Percentiles rank a stretch among this genome's conserved stretches.
Evolutionary conservation across 2,888 invertebrate species (phyloP).

Genomic region (Aphodius sticticus): DNA sequence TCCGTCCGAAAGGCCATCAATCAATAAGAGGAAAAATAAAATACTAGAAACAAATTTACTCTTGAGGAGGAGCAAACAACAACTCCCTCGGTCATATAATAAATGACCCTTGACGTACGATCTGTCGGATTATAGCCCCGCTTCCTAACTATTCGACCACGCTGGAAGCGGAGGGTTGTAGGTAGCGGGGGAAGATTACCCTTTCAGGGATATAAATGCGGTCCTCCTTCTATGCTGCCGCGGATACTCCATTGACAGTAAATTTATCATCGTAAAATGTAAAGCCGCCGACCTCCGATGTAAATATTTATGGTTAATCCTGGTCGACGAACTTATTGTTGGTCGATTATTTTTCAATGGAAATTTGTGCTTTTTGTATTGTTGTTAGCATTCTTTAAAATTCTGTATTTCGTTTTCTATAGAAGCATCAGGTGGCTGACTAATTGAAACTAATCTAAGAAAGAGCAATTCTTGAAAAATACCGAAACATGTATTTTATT

Average conservation of each 20-base stretch:
- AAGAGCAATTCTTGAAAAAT: no score
- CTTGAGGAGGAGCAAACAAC: not conserved
- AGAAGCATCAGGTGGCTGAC: no score
- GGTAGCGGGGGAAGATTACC: not conserved
- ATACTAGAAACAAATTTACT: slow-evolving; percentile 4
- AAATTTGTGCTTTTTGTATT: no score
- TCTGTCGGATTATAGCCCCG: not conserved
- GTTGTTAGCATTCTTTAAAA: no score
- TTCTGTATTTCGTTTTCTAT: no score
- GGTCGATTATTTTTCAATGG: no score
- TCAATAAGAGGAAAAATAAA: not conserved
- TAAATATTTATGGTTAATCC: not conserved
- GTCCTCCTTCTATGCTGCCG: not conserved
- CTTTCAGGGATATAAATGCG: not conserved
- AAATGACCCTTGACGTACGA: slow-evolving; percentile 4
- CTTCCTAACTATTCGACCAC: not conserved
- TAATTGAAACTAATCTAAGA: no score
- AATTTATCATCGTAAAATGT: not conserved
- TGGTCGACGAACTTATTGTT: not conserved
- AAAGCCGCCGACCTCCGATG: not conserved
- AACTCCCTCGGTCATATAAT: not conserved
- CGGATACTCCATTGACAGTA: not conserved
- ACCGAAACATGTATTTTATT: no score
- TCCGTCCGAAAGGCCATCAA: not conserved
- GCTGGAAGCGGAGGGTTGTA: not conserved